Base-by-base conservation (phyloP, 1,140 invertebrate species). In the Psilanteris sp. region DNA sequence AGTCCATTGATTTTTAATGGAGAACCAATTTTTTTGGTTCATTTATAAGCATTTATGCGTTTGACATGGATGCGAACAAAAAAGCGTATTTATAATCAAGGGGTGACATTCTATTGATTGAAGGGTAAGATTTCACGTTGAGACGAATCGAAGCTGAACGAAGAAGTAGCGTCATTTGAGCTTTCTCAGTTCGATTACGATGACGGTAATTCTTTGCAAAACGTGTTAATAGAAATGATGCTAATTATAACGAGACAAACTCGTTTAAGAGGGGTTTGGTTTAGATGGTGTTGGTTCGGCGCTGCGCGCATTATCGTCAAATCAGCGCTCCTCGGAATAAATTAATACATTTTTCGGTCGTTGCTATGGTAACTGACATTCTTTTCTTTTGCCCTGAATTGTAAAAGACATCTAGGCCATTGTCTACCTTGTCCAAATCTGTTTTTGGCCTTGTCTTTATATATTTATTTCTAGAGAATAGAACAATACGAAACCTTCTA, bases 331-430 rank as follows among this genome's bases (percentile, higher is more conserved):
- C 36, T 18, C 24, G 13, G 8, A 31, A 18, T 37, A 41, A 27
- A 3, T 29, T 44, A 3, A 5, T 15, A 20, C 46, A 24, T 22
- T 50, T 32, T 50, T 52, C 14, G 15, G 24, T 7, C 22, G 43
- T 62, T 62, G 43, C 15, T 41, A 32, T 32, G 59, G 59, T 62
- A 62, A 50, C 59, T 50, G 44, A 62, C 59, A 62, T 62, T 62
- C 59, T 62, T 50, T 62, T 6, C 8, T 39, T 50, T 50, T 11
- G 27, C 32, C 57, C 22, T 48, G 57, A 10, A 62, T 50, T 50
- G 34, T 50, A 50, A 50, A 18, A 39, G 59, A n/a, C 36, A 50
- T 41, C 43, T 50, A 62, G 32, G 41, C 22, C 29, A 44, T 26
- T 41, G 18, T 41, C 37, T 9, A 29, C 5, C 18, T 37, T 39